These are phyloP conservation scores for Hipposideros armiger DNA, from an alignment of 2,113 vertebrate genomes.

Conservation along the genomic window DNA sequence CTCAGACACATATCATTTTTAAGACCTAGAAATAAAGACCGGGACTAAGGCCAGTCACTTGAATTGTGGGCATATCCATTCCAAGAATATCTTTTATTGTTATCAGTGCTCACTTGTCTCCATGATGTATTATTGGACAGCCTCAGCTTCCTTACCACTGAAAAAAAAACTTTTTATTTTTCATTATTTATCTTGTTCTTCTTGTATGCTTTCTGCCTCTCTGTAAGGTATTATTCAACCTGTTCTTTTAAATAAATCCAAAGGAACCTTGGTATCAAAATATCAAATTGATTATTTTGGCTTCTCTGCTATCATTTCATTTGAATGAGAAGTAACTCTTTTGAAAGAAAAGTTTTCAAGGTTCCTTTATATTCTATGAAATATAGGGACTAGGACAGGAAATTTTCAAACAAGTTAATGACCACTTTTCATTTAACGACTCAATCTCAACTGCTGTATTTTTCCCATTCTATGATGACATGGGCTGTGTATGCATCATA, in stretches of 20 bases:
- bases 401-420: slow-evolving; percentile 71
- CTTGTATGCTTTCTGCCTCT: slow-evolving; percentile 78
- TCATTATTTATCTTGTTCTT: slow-evolving; percentile 83
- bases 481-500: slow-evolving; percentile 8
- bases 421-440: slow-evolving; percentile 55
- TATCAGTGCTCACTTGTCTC: slow-evolving; percentile 82
- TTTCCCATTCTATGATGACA: slow-evolving; percentile 51
- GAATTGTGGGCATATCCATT: slow-evolving; percentile 86
- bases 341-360: slow-evolving; percentile 63
- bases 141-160: slow-evolving; percentile 79
- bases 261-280: slow-evolving; percentile 75
- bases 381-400: slow-evolving; percentile 57
- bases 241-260: slow-evolving; percentile 81
- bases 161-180: slow-evolving; percentile 81
- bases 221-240: slow-evolving; percentile 73
- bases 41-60: slow-evolving; percentile 85
- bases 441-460: slow-evolving; percentile 25
- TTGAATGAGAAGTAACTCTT: slow-evolving; percentile 66
- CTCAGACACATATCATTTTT: slow-evolving; percentile 85
- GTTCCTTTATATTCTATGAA: slow-evolving; percentile 57
- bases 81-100: slow-evolving; percentile 86
- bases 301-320: slow-evolving; percentile 52
- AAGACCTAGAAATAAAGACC: slow-evolving; percentile 87
- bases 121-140: slow-evolving; percentile 84
- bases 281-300: slow-evolving; percentile 68